Base-by-base conservation (phyloP, 2,113 vertebrate genomes). In the Rhegmatorhina hoffmannsi region DNA sequence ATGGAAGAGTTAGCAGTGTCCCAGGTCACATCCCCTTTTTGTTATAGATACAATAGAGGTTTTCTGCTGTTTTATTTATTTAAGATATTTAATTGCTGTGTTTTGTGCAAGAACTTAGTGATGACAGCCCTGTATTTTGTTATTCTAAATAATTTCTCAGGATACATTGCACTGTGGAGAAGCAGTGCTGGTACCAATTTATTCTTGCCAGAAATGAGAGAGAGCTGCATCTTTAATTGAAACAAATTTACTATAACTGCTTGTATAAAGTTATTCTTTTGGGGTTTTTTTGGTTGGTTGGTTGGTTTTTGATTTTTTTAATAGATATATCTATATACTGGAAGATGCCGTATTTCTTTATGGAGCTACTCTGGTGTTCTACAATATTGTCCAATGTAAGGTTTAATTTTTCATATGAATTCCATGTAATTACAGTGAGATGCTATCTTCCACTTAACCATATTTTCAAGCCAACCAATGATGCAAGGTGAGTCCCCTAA, bases 91-190 rank as follows among this genome's bases (percentile, higher is more conserved):
- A 86, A 91, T 86, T 97, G 84, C 96, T 97, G 90, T 97, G 93
- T 98, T 98, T 98, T 97, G 97, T 98, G 98, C 97, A 98, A 97
- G 97, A 98, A 96, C 82, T 96, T 96, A 96, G 89, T 97, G 97
- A 97, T 95, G 97, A 93, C 96, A 98, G 97, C 97, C 98, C 97
- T 98, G 76, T 97, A 93, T 98, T 98, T 97, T 96, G 96, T 98
- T 98, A 78, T 97, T 98, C 96, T 96, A 97, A 98, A 60, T 91
- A 86, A 98, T 98, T 98, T 98, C 98, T 98, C 98, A 98, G 98
- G 98, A 98, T 98, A 97, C 78, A 97, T 89, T 69, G 67, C 92
- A 96, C 98, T 98, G 97, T 91, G 79, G 82, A 95, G 66, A 85
- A 97, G 84, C 97, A 98, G 97, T 97, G 97, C 90, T 46, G 2